Evolutionary conservation across 2,888 invertebrate genomes (phyloP).

Genomic region (Melolontha melolontha): DNA sequence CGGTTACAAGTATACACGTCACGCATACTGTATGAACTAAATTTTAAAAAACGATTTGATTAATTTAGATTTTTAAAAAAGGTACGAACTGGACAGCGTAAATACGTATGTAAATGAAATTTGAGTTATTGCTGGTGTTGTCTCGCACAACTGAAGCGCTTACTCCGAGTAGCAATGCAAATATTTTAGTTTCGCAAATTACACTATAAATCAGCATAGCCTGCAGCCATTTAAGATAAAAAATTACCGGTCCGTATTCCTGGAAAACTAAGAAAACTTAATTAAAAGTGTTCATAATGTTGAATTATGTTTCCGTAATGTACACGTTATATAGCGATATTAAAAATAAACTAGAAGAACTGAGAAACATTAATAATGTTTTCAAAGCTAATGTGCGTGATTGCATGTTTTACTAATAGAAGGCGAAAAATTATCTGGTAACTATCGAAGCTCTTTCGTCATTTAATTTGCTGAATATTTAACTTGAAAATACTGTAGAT

Average conservation of each 20-base stretch:
- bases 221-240: conserved; percentile 41
- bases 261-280: conserved; percentile 43
- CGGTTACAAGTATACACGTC: not conserved
- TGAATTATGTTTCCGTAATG: conserved; percentile 39
- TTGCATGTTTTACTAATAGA: too few relatives aligned
- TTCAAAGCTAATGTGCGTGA: not conserved
- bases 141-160: not conserved
- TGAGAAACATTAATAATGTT: not conserved
- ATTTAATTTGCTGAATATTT: too few relatives aligned
- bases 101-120: not conserved
- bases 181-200: conserved; percentile 39
- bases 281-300: conserved; percentile 45
- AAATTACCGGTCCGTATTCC: conserved; percentile 20
- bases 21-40: too few relatives aligned
- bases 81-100: too few relatives aligned
- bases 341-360: conserved; percentile 9
- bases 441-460: too few relatives aligned
- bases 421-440: too few relatives aligned
- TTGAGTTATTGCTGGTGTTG: conserved; percentile 13
- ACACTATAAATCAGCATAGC: conserved; percentile 40
- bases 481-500: too few relatives aligned
- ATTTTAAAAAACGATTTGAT: too few relatives aligned
- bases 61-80: too few relatives aligned
- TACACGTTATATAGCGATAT: conserved; percentile 9
- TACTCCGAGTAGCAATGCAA: conserved; percentile 4